Evolutionary conservation across 1,140 invertebrate genomes (phyloP).

Genomic region (Drosophila willistoni): DNA sequence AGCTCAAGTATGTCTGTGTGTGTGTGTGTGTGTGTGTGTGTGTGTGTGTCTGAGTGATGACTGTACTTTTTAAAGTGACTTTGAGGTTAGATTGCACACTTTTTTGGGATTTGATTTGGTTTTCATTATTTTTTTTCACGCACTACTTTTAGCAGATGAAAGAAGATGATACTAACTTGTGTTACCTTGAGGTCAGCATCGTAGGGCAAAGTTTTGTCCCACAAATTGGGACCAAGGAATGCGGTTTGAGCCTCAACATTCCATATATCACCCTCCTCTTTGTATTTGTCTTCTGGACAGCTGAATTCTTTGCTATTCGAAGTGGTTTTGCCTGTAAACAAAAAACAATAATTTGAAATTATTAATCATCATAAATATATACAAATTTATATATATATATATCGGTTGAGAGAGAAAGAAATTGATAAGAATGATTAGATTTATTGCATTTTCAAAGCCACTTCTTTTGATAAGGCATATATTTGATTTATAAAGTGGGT

Average conservation of each 20-base stretch:
- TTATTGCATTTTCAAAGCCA: slow-evolving; percentile 4
- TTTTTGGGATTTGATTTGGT: no score
- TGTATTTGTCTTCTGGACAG: slow-evolving; percentile 89
- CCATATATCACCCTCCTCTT: slow-evolving; percentile 93
- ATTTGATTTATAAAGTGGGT: slow-evolving; percentile 35
- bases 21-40: slow-evolving; percentile 20
- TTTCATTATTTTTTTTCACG: slow-evolving; percentile 48
- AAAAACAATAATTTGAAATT: slow-evolving; percentile 21
- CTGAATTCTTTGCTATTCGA: slow-evolving; percentile 86
- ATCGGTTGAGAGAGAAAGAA: not conserved
- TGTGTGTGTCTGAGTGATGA: slow-evolving; percentile 24
- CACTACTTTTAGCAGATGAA: slow-evolving; percentile 83
- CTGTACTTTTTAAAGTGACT: slow-evolving; percentile 31
- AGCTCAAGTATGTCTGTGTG: slow-evolving; percentile 23
- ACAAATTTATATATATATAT: not conserved
- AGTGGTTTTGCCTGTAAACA: slow-evolving; percentile 85
- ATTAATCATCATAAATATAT: slow-evolving; percentile 24
- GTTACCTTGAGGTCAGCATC: slow-evolving; percentile 97
- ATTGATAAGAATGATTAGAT: slow-evolving; percentile 16
- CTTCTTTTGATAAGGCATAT: slow-evolving; percentile 22
- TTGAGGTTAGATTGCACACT: slow-evolving; percentile 12
- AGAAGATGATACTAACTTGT: slow-evolving; percentile 85
- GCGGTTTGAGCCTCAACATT: slow-evolving; percentile 95
- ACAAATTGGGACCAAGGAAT: slow-evolving; percentile 96
- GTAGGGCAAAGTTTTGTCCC: slow-evolving; percentile 95